phyloP scores from a whole-genome alignment of 1,140 invertebrate species.

The Drosophila punjabiensis region DNA sequence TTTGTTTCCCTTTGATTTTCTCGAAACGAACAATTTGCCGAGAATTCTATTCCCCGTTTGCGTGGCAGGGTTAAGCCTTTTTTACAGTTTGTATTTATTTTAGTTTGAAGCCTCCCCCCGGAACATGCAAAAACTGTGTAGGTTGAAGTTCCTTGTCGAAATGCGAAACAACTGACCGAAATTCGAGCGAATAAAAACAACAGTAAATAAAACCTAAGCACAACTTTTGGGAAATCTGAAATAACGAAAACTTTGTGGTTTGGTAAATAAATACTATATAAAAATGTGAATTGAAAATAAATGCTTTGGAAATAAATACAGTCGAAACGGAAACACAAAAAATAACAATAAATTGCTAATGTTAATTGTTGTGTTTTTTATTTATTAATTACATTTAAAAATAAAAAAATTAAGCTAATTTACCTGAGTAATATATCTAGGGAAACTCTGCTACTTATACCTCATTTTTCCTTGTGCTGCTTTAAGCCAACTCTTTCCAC shows the following conservation, averaged over 20 bases:
- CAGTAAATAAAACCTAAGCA: slow-evolving; percentile 6
- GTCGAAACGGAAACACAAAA: neutral
- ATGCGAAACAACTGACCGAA: slow-evolving; percentile 10
- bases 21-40: slow-evolving; percentile 34
- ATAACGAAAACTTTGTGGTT: slow-evolving; percentile 20
- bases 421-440: too few relatives aligned
- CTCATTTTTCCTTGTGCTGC: neutral
- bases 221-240: slow-evolving; percentile 14
- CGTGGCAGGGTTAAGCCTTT: slow-evolving; percentile 25
- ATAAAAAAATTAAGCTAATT: too few relatives aligned
- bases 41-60: slow-evolving; percentile 29
- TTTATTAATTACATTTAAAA: neutral
- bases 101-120: slow-evolving; percentile 4
- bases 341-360: neutral
- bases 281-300: neutral
- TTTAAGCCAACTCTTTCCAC: neutral
- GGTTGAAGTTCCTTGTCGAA: slow-evolving; percentile 1
- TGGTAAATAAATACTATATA: neutral
- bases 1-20: slow-evolving; percentile 70
- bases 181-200: slow-evolving; percentile 11
- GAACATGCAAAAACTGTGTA: slow-evolving; percentile 19
- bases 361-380: neutral
- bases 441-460: neutral
- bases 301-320: neutral
- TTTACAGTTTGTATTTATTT: slow-evolving; percentile 34